Evolutionary conservation across 2,113 vertebrate genomes (phyloP).

Genomic region (Girardinichthys multiradiatus): DNA sequence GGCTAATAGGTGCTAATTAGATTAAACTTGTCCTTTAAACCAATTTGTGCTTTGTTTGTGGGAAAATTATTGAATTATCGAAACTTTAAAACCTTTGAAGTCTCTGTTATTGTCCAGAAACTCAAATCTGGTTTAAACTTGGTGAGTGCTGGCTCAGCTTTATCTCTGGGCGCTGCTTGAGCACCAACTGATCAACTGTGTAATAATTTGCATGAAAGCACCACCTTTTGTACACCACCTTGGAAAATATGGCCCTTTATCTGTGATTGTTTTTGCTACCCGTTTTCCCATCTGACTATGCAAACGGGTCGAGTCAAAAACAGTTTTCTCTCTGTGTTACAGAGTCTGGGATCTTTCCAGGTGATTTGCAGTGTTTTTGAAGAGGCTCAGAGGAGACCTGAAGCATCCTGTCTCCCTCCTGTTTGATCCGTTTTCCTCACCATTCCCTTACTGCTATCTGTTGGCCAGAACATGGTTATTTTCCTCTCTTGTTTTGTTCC

Average conservation of each 20-base stretch:
- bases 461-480: constrained; percentile 44
- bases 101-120: too few relatives aligned
- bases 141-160: too few relatives aligned
- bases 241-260: constrained; percentile 16
- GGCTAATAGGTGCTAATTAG: too few relatives aligned
- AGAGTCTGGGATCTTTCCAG: constrained; percentile 42
- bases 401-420: constrained; percentile 59
- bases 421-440: constrained; percentile 30
- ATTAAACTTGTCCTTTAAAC: too few relatives aligned
- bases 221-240: constrained; percentile 15
- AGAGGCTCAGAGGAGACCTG: constrained; percentile 55
- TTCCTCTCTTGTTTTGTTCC: constrained; percentile 60
- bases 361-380: constrained; percentile 60
- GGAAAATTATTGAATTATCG: too few relatives aligned
- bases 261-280: constrained; percentile 5
- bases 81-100: too few relatives aligned
- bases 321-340: constrained; percentile 38
- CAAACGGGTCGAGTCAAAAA: constrained; percentile 43
- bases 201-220: constrained; percentile 7
- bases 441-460: constrained; percentile 31
- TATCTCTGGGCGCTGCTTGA: background rate
- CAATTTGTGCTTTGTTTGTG: too few relatives aligned
- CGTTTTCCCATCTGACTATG: constrained; percentile 45
- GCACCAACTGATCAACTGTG: constrained; percentile 9
- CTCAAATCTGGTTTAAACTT: too few relatives aligned